Evolutionary conservation across 1,140 invertebrate species (phyloP), one percentile per base, ranked within the genome.

Genomic region (Drosophila equinoxialis): DNA sequence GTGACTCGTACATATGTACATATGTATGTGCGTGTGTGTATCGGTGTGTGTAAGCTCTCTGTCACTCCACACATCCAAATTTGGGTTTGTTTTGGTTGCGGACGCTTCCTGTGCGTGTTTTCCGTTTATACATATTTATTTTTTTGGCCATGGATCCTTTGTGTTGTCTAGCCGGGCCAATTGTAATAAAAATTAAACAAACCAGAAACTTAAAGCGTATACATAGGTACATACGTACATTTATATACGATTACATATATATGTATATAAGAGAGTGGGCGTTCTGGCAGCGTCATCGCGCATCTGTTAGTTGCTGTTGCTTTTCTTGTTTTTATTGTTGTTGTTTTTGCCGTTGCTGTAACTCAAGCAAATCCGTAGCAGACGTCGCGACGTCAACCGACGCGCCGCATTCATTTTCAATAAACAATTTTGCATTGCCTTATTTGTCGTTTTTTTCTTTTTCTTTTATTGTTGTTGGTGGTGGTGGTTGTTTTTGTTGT

Each of bases 341-440:
- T 61, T 57, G 51, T 70, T 17, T 0, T 17, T 71, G 65, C 65
- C 77, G 72, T 86, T 79, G 72, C 69, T 86, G 83, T 86, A 86
- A 86, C 76, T 86, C 69, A 86, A 87, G 72, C 83, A 86, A 86
- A 86, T 89, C 84, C 74, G 71, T 37, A 77, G 68, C 80, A 89
- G 84, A 89, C 84, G 80, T 80, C 80, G 35, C 79, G 82, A 87
- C 83, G 82, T 86, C 74, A 79, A 74, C 69, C 71, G 75, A 59
- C 78, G 37, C 70, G n/a, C 17, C 45, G 39, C 59, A 73, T 77
- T 57, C 68, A 82, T 83, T 81, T 81, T 74, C 78, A 81, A 79
- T 87, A 89, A 75, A 81, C 77, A 65, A 51, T 83, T 89, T 84
- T 90, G 85, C 84, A 90, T 89, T 89, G 67, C 84, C 84, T 84